These are phyloP conservation scores for Agriopis leucophaearia DNA, from an alignment of 2,888 invertebrate species.

Conservation along the genomic window DNA sequence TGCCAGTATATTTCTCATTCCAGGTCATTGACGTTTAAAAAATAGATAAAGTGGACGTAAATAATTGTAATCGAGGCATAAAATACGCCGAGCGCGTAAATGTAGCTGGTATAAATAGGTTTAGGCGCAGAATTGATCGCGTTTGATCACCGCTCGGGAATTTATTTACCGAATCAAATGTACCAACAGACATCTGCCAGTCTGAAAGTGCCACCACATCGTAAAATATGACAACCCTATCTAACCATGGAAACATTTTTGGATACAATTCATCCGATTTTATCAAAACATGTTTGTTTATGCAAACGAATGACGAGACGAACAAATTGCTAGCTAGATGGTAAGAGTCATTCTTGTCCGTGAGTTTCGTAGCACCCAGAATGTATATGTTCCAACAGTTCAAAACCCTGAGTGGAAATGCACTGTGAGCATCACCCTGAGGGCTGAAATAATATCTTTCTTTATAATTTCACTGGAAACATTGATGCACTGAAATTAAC, in stretches of 20 bases:
- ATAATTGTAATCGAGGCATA: slow-evolving; percentile 44
- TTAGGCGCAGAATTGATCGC: slow-evolving; percentile 23
- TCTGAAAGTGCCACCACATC: not conserved
- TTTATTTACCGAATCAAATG: slow-evolving; percentile 19
- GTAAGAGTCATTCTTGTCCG: too few relatives aligned
- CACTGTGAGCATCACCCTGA: too few relatives aligned
- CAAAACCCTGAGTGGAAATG: too few relatives aligned
- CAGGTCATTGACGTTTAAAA: slow-evolving; percentile 46
- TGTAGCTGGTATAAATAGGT: slow-evolving; percentile 42
- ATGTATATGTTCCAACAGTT: too few relatives aligned
- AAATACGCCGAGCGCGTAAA: slow-evolving; percentile 36
- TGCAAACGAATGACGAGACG: too few relatives aligned
- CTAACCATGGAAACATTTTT: not conserved
- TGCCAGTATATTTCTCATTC: not conserved
- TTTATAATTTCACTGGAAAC: too few relatives aligned
- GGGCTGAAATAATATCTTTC: too few relatives aligned
- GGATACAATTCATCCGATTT: not conserved
- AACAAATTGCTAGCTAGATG: too few relatives aligned
- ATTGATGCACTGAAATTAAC: too few relatives aligned
- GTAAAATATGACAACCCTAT: not conserved
- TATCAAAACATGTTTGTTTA: too few relatives aligned
- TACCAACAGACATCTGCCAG: not conserved
- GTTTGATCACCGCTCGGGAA: slow-evolving; percentile 15
- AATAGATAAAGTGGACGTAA: slow-evolving; percentile 40
- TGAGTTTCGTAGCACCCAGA: too few relatives aligned